Evolutionary conservation across 2,797 vertebrate species (phyloP), one percentile per base, ranked within the genome.

Genomic region (Scomberomorus guttatus): DNA sequence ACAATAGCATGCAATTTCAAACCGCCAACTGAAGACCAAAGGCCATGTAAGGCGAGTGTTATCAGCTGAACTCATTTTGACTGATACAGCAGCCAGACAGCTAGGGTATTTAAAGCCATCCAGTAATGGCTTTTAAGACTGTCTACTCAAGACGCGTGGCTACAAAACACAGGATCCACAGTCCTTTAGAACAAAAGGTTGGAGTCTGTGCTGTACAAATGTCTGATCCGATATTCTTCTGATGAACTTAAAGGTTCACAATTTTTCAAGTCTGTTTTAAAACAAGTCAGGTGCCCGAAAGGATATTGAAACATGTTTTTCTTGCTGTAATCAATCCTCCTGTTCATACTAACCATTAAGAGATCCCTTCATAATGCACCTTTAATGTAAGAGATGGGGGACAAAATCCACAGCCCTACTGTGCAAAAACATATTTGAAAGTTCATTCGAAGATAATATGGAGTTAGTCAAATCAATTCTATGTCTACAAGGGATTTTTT

Each of bases 51-150:
- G 59, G 72, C 37, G 55, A 66, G 20, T 58, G 54, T 56, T 55
- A 71, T 84, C 71, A 84, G 75, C 62, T 76, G 7, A 83, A 52
- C 55, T 61, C 24, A 59, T 66, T 56, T 37, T 37, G 18, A 42
- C 39, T 63, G 22, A 63, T 18, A n/a, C 79, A 56, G 65, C 64
- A 68, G 48, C 10, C 52, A 73, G 13, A 56, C 32, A 73, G 57
- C 9, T 3, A 74, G 34, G 18, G 4, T 2, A 39, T 67, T 73
- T 46, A 66, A 67, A 68, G 22, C 54, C 1, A 9, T 51, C 48
- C 52, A 46, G 20, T 50, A 14, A 48, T 29, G 11, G 48, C 14
- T 48, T 46, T 69, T 52, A 54, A 75, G 27, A 10, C 27, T 1
- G 25, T 56, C 46, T 10, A 27, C 24, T 56, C 25, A 25, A 46